A percentile compares a stretch with the other conserved stretches of the same genome.
These are phyloP conservation scores for Dinoponera quadriceps DNA, from an alignment of 1,140 invertebrate species.

Conservation along the genomic window DNA sequence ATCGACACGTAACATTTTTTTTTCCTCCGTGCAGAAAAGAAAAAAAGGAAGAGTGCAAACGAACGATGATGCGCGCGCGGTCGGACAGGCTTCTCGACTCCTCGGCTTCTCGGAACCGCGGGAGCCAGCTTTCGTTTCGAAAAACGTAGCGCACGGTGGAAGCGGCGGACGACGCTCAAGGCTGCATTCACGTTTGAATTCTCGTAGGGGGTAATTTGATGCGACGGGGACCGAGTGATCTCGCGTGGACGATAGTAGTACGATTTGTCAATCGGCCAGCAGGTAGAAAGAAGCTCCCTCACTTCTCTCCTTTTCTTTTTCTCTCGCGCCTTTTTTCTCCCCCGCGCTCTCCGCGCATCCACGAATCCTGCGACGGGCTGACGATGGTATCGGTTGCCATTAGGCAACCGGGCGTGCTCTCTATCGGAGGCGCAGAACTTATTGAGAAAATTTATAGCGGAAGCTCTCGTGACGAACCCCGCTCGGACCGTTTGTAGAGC, in stretches of 20 bases:
- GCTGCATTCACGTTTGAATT: constrained; percentile 45
- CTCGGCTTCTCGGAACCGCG: constrained; percentile 27
- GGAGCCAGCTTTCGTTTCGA: background rate
- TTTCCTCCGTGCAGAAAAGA: too few relatives aligned
- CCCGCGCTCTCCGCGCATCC: background rate
- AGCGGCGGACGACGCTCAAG: constrained; percentile 1
- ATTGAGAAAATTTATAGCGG: constrained; percentile 39
- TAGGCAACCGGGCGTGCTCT: constrained; percentile 55
- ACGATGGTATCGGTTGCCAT: constrained; percentile 58
- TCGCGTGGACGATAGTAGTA: constrained; percentile 37
- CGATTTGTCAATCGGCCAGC: constrained; percentile 48
- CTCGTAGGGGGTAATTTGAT: constrained; percentile 47
- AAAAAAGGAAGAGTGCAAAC: constrained; percentile 1
- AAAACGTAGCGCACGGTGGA: constrained; percentile 7
- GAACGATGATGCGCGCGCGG: background rate
- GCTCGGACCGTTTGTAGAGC: constrained; percentile 15
- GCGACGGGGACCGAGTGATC: constrained; percentile 42
- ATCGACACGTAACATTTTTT: too few relatives aligned
- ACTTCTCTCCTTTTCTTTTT: background rate
- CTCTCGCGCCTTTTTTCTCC: background rate
- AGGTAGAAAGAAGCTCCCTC: constrained; percentile 36
- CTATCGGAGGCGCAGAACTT: constrained; percentile 57
- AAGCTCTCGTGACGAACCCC: background rate
- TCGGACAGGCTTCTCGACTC: background rate
- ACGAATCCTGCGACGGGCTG: constrained; percentile 35